Evolutionary conservation across 2,888 invertebrate genomes (phyloP).

Genomic region (Epinotia demarniana): DNA sequence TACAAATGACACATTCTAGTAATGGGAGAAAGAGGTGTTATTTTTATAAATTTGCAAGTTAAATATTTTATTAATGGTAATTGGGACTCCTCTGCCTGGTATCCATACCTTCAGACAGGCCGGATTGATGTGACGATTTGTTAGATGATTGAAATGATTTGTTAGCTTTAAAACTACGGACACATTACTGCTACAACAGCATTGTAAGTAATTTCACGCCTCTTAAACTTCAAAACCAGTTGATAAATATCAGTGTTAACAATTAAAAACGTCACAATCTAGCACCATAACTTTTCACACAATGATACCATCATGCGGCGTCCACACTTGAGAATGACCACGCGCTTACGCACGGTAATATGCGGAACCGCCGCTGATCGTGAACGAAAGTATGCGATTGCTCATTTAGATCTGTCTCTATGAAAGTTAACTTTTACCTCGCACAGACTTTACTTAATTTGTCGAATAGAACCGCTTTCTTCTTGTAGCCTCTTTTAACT

Average conservation of each 20-base stretch:
- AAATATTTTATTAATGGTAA: no score
- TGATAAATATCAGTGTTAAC: constrained; percentile 1
- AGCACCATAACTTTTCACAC: not conserved
- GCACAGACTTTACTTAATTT: constrained; percentile 43
- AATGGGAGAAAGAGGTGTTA: no score
- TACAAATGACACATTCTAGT: no score
- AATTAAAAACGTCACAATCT: constrained; percentile 10
- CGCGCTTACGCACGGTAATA: constrained; percentile 22
- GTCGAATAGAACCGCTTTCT: constrained; percentile 44
- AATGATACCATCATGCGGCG: constrained; percentile 12
- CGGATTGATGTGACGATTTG: no score
- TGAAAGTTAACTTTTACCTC: constrained; percentile 44
- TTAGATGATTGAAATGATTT: not conserved
- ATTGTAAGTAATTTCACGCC: not conserved
- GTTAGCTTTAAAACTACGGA: not conserved
- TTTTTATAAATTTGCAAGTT: no score
- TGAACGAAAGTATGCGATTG: constrained; percentile 45
- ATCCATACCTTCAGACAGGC: no score
- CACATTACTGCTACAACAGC: not conserved
- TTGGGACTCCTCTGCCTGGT: no score
- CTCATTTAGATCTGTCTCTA: constrained; percentile 44
- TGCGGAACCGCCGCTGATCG: constrained; percentile 34
- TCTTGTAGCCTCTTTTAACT: constrained; percentile 29
- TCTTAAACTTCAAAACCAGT: not conserved
- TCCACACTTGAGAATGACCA: constrained; percentile 19